These are phyloP conservation scores for Prinia subflava DNA, from an alignment of 2,113 vertebrate species.

Conservation along the genomic window DNA sequence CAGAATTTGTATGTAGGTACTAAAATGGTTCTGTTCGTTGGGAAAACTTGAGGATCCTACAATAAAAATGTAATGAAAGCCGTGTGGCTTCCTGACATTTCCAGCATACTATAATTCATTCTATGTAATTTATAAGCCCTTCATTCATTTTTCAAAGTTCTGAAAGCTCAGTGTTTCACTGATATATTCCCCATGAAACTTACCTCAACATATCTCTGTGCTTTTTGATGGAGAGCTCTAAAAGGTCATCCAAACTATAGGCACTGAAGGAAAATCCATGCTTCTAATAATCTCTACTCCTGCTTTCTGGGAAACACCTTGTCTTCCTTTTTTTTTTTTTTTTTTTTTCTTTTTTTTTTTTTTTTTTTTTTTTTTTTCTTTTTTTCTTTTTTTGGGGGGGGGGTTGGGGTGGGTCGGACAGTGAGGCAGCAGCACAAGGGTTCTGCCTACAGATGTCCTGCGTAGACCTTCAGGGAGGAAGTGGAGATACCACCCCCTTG, in stretches of 20 bases:
- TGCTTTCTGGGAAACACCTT: not conserved
- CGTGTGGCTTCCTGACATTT: conserved; percentile 1
- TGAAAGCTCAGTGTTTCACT: not conserved
- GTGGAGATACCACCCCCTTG: fast-evolving
- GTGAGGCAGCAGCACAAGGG: not conserved
- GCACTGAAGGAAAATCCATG: not conserved
- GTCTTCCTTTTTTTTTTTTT: not conserved
- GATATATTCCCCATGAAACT: not conserved
- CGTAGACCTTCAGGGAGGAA: not conserved
- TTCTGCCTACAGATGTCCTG: not conserved
- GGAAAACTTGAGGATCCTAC: not conserved
- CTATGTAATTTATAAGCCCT: not conserved
- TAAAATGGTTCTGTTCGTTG: not conserved
- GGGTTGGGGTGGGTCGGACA: no score
- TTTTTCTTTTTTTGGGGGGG: no score
- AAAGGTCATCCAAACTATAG: not conserved
- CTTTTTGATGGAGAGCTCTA: not conserved
- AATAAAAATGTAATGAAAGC: conserved; percentile 11
- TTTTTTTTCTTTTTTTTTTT: not conserved
- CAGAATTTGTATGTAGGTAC: not conserved
- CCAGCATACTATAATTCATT: not conserved
- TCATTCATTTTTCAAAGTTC: conserved; percentile 7
- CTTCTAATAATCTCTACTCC: not conserved
- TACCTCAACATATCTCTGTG: not conserved
- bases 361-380: fast-evolving